phyloP scores from a whole-genome alignment of 2,888 invertebrate species.

The Beris morrisii region DNA sequence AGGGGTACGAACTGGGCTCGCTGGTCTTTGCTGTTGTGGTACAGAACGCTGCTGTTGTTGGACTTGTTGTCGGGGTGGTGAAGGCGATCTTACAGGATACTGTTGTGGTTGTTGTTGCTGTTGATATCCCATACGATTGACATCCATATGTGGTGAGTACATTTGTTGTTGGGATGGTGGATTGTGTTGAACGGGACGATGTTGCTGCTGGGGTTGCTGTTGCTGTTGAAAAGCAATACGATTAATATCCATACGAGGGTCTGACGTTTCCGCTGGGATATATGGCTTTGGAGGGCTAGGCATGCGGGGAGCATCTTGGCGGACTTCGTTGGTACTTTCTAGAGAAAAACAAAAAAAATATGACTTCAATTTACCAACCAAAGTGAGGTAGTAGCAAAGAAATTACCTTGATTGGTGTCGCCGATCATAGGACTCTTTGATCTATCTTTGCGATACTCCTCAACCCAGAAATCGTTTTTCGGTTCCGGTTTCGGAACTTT shows the following conservation, averaged over 20 bases:
- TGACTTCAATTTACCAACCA: neutral
- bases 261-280: constrained; percentile 2
- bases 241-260: constrained; percentile 25
- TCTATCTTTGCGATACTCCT: constrained; percentile 59
- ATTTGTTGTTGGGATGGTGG: constrained; percentile 15
- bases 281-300: constrained; percentile 14
- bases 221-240: constrained; percentile 30
- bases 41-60: constrained; percentile 43
- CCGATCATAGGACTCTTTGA: constrained; percentile 55
- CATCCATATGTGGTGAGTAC: constrained; percentile 23
- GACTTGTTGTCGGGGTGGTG: constrained; percentile 30
- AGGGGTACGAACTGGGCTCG: constrained; percentile 33
- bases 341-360: constrained; percentile 4
- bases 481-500: constrained; percentile 71
- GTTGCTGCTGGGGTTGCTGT: constrained; percentile 7
- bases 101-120: constrained; percentile 3
- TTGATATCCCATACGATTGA: constrained; percentile 22
- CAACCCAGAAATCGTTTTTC: constrained; percentile 64
- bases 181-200: neutral
- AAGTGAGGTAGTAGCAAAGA: neutral
- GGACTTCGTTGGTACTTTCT: constrained; percentile 24
- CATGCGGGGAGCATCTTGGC: constrained; percentile 17
- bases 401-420: constrained; percentile 32
- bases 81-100: no score
- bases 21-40: constrained; percentile 42